phyloP scores from a whole-genome alignment of 2,797 vertebrate species.

The Myotis vivesi region DNA sequence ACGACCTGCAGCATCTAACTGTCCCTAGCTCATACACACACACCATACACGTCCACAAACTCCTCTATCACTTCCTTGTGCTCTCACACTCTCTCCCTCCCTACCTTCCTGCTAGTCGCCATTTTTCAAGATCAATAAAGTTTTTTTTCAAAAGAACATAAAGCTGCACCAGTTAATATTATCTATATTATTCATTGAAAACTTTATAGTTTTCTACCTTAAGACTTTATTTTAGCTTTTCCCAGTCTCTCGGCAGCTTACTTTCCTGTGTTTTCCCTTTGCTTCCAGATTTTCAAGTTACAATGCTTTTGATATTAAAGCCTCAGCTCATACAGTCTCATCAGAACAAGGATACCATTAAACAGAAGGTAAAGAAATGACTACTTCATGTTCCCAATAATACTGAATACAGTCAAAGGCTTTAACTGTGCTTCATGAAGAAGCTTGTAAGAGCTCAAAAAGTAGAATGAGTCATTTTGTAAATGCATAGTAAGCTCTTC shows the following conservation, averaged over 20 bases:
- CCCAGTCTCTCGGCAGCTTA: neutral
- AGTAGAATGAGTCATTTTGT: slow-evolving; percentile 8
- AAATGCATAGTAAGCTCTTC: slow-evolving; percentile 24
- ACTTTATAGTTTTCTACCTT: neutral
- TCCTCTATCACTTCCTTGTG: too few species aligned
- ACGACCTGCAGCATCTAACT: too few species aligned
- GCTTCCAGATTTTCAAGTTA: neutral
- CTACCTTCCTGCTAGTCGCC: too few species aligned
- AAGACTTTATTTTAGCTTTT: neutral
- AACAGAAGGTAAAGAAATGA: slow-evolving; percentile 5
- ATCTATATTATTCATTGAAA: neutral
- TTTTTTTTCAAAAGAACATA: neutral
- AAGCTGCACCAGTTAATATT: neutral
- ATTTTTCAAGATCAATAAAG: too few species aligned
- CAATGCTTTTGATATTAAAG: slow-evolving; percentile 41
- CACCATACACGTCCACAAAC: too few species aligned
- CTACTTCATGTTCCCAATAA: neutral
- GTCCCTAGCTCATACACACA: too few species aligned
- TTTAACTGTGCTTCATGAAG: neutral
- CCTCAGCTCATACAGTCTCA: neutral
- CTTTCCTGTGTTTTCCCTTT: neutral
- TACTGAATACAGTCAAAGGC: neutral
- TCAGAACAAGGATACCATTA: slow-evolving; percentile 19
- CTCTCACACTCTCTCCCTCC: too few species aligned
- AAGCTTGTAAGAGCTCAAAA: slow-evolving; percentile 4